Evolutionary conservation across 2,797 vertebrate species (phyloP).

Genomic region (Anguilla marmorata): DNA sequence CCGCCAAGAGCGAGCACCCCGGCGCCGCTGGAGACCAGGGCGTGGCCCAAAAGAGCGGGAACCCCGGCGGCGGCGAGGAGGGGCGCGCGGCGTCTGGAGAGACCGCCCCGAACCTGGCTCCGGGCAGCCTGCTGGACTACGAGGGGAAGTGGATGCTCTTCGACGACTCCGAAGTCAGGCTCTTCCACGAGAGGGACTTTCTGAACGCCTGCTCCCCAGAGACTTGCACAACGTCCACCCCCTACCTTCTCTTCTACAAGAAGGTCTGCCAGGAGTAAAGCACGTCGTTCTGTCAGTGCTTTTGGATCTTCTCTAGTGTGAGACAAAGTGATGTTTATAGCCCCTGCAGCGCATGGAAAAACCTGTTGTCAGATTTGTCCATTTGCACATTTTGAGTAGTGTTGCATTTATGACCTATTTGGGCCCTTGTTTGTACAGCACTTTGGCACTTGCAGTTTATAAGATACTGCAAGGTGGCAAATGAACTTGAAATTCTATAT

Average conservation of each 20-base stretch:
- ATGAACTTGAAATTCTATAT: constrained; percentile 16
- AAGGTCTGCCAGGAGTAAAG: constrained; percentile 62
- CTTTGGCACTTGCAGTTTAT: constrained; percentile 52
- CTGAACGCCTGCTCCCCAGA: constrained; percentile 86
- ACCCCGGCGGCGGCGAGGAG: constrained; percentile 10
- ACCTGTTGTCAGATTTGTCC: constrained; percentile 6
- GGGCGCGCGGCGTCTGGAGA: constrained; percentile 29
- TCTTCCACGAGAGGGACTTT: constrained; percentile 92
- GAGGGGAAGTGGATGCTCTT: constrained; percentile 97
- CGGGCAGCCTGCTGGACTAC: constrained; percentile 78
- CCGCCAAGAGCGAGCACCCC: constrained; percentile 57
- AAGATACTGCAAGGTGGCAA: constrained; percentile 37
- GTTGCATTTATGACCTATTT: neutral
- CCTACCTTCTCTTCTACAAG: constrained; percentile 96
- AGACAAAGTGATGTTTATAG: neutral
- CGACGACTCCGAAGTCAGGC: constrained; percentile 92
- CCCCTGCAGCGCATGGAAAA: neutral
- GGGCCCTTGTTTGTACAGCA: constrained; percentile 29
- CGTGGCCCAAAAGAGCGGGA: constrained; percentile 53
- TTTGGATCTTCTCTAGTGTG: neutral
- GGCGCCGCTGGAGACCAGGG: constrained; percentile 48
- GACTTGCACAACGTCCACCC: constrained; percentile 87
- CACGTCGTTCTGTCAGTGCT: constrained; percentile 5
- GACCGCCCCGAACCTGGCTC: constrained; percentile 51
- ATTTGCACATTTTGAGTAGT: constrained; percentile 1